Base-by-base conservation (phyloP, 2,797 vertebrate genomes). In the Sylvia borin region DNA sequence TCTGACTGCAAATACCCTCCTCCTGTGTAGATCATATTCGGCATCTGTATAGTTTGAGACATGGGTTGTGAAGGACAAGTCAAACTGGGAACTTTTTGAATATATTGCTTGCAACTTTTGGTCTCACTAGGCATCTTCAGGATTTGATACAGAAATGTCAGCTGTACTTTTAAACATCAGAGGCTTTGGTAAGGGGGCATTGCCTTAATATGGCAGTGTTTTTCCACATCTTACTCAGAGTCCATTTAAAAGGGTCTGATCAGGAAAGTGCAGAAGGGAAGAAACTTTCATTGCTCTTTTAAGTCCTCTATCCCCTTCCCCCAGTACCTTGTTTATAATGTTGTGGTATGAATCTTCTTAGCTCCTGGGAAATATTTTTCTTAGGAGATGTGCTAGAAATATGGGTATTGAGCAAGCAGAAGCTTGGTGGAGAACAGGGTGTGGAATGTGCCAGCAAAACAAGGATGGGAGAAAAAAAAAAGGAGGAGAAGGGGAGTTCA, bases 301-400 rank as follows among this genome's bases (percentile, higher is more conserved):
- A 10, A 32, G 50, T 57, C 50, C 4, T 83, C 73, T 65, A 75
- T 91, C 25, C 25, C 48, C 25, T 76, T 76, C 68, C 25, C 29
- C 6, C 29, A 31, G 36, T 50, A 60, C 45, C 64, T 87, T 80
- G 27, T 88, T 89, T 85, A 16, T 83, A 58, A 47, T 61, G 36
- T 53, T 81, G 36, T 90, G 51, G 64, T 79, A 50, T 76, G 71
- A n/a, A 89, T 85, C 22, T 58, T 61, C 36, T 18, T 47, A 53
- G 68, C 74, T 93, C 75, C 86, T 94, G 86, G 77, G 77, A 95
- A 87, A 77, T 95, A 94, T 7, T 95, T 94, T 82, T 79, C 74
- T 65, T 71, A 71, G 67, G 54, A 88, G 64, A 80, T 85, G 50
- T 91, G 76, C 54, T 96, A 67, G 68, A 93, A 93, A 72, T 64